Evolutionary conservation across 2,888 invertebrate genomes (phyloP).

Genomic region (Tiliacea citrago): DNA sequence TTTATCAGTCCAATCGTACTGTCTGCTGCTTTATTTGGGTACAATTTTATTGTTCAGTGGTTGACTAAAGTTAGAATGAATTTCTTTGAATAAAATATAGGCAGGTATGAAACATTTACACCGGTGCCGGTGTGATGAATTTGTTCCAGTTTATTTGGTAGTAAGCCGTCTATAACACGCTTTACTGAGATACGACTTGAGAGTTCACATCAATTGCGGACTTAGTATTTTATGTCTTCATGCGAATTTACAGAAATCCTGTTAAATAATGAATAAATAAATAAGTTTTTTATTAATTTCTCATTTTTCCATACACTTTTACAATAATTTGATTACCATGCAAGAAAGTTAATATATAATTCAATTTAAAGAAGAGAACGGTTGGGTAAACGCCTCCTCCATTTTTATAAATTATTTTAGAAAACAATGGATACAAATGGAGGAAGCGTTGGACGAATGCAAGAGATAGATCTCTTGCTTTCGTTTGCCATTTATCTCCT

Average conservation of each 20-base stretch:
- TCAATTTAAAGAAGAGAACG: too few relatives aligned
- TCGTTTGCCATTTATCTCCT: too few relatives aligned
- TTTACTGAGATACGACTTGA: background rate
- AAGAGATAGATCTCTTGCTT: too few relatives aligned
- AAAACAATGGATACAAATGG: too few relatives aligned
- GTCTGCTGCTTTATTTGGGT: conserved; percentile 38
- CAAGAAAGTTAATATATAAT: too few relatives aligned
- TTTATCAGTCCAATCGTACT: conserved; percentile 43
- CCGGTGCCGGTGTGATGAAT: conserved; percentile 42
- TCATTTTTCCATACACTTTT: too few relatives aligned
- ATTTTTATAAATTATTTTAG: too few relatives aligned
- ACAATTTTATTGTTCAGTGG: conserved; percentile 38
- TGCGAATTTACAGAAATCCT: conserved; percentile 9
- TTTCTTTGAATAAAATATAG: conserved; percentile 52
- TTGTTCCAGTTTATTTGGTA: conserved; percentile 41
- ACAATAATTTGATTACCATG: too few relatives aligned
- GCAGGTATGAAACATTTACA: conserved; percentile 44
- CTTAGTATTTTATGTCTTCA: conserved; percentile 34
- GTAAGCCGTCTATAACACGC: conserved; percentile 20
- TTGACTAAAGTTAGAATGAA: conserved; percentile 55
- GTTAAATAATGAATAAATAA: too few relatives aligned
- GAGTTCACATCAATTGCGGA: conserved; percentile 15
- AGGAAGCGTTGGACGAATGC: too few relatives aligned
- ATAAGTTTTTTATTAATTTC: too few relatives aligned
- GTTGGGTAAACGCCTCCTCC: too few relatives aligned